phyloP scores from a whole-genome alignment of 2,113 vertebrate species.

The Corydoras maculifer region DNA sequence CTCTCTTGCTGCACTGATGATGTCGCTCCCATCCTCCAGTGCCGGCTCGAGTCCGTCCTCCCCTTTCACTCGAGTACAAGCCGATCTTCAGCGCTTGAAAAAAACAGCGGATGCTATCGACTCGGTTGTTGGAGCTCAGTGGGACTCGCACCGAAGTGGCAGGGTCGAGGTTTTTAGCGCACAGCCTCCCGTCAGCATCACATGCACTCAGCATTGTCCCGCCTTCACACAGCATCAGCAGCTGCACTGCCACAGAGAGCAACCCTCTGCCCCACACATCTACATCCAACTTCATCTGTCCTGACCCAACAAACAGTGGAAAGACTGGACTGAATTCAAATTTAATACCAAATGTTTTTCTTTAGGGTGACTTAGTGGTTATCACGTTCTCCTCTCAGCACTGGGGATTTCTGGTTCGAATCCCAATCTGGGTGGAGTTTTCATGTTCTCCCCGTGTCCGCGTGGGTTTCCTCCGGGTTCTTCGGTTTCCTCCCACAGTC shows the following conservation, averaged over 20 bases:
- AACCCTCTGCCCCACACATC: not conserved
- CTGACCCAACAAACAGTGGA: not conserved
- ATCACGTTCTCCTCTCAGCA: too few species aligned
- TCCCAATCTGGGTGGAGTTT: too few species aligned
- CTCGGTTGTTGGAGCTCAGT: slow-evolving; percentile 33
- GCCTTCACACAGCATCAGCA: slow-evolving; percentile 66
- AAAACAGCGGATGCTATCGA: slow-evolving; percentile 1
- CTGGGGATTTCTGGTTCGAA: too few species aligned
- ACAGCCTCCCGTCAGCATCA: slow-evolving; percentile 70
- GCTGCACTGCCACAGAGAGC: slow-evolving; percentile 11
- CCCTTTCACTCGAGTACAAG: slow-evolving; percentile 17
- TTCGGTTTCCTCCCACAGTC: too few species aligned
- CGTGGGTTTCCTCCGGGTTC: too few species aligned
- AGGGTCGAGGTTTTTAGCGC: slow-evolving; percentile 58
- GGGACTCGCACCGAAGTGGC: slow-evolving; percentile 55
- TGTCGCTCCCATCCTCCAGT: slow-evolving; percentile 66
- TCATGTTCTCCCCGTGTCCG: too few species aligned
- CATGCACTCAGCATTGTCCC: slow-evolving; percentile 72
- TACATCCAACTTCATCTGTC: slow-evolving; percentile 1
- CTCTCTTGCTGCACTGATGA: slow-evolving; percentile 68
- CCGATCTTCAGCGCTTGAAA: not conserved
- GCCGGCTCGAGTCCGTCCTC: slow-evolving; percentile 1
- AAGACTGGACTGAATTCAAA: too few species aligned
- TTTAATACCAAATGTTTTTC: too few species aligned
- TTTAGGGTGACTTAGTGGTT: too few species aligned